phyloP scores from a whole-genome alignment of 2,888 invertebrate species.

The Oligia strigilis region DNA sequence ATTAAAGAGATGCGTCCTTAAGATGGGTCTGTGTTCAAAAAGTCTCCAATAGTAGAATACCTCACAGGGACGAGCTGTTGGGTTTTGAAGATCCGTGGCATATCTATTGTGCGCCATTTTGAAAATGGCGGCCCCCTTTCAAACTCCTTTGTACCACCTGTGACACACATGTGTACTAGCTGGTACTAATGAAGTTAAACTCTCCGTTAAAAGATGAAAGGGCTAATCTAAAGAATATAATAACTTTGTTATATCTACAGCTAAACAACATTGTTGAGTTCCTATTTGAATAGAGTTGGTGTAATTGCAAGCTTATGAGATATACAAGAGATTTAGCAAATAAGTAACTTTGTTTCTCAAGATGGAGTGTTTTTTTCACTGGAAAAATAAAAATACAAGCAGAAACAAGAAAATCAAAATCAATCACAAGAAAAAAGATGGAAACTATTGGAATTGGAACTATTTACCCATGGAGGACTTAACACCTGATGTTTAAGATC shows the following conservation, averaged over 20 bases:
- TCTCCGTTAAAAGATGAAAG: not conserved
- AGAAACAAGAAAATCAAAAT: not conserved
- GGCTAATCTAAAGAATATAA: not conserved
- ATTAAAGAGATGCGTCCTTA: not conserved
- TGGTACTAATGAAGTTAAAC: not conserved
- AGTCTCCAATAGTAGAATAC: not conserved
- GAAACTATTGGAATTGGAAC: no score
- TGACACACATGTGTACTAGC: not conserved
- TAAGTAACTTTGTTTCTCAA: no score
- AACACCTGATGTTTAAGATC: not conserved
- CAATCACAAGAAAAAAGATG: not conserved
- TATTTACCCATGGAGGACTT: not conserved
- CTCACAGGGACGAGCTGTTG: no score
- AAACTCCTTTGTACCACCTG: no score
- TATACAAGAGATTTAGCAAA: no score
- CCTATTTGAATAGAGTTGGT: not conserved
- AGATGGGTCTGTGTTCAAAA: not conserved
- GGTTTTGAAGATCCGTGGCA: no score
- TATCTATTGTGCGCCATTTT: no score
- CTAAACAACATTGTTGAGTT: no score
- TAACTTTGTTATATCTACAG: not conserved
- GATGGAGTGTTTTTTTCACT: no score
- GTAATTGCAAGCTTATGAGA: not conserved
- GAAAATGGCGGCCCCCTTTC: no score
- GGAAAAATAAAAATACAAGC: no score